Conservation (phyloP, 2,113 vertebrate genomes). For the Progne subis region DNA sequence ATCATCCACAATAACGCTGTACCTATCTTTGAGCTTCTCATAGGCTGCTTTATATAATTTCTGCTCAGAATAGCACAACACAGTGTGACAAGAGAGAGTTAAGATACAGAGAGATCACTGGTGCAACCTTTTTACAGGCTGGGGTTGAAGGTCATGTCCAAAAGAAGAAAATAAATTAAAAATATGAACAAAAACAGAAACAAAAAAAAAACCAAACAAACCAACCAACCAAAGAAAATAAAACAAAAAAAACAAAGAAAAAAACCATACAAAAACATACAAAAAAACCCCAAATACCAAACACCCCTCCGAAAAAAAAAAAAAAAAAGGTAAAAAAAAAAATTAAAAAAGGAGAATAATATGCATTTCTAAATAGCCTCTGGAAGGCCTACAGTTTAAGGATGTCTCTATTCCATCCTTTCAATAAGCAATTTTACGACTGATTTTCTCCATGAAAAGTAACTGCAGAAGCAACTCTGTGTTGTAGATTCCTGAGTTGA, state of each 20-base stretch:
- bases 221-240: neutral
- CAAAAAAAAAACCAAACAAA: neutral
- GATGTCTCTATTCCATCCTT: neutral
- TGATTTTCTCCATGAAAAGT: neutral
- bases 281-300: neutral
- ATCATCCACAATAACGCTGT: slow-evolving; percentile 90
- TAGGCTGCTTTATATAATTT: slow-evolving; percentile 88
- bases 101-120: slow-evolving; percentile 34
- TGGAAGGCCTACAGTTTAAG: neutral
- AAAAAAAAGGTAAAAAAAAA: too few relatives aligned
- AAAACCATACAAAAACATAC: neutral
- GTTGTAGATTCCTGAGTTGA: neutral
- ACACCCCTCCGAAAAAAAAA: neutral
- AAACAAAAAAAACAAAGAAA: neutral
- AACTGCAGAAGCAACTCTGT: neutral
- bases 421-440: neutral
- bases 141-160: neutral
- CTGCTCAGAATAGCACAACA: slow-evolving; percentile 89
- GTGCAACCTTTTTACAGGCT: neutral
- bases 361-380: neutral
- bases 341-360: neutral
- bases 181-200: neutral
- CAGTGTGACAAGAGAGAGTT: slow-evolving; percentile 24
- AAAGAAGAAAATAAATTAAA: neutral
- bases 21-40: slow-evolving; percentile 94